Percentiles rank a stretch among this genome's conserved stretches.
phyloP scores from a whole-genome alignment of 1,140 invertebrate species.

The Pristionchus pacificus region DNA sequence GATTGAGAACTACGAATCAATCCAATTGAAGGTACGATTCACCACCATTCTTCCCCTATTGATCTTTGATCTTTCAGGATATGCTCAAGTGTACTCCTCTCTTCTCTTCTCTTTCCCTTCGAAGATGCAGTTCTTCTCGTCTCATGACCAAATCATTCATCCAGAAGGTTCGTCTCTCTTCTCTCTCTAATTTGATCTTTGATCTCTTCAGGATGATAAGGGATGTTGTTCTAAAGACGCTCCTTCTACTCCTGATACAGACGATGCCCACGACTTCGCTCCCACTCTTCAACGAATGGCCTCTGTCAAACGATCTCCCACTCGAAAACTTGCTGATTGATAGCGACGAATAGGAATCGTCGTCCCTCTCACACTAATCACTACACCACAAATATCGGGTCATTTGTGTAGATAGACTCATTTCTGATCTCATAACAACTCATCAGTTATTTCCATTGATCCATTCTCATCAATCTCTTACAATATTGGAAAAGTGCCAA shows the following conservation, averaged over 20 bases:
- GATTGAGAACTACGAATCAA: conserved; percentile 56
- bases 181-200: not conserved
- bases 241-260: too few relatives aligned
- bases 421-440: not conserved
- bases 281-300: not conserved
- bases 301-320: not conserved
- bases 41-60: not conserved
- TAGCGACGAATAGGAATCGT: too few relatives aligned
- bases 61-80: conserved; percentile 27
- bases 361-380: too few relatives aligned
- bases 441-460: not conserved
- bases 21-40: conserved; percentile 41
- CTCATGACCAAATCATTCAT: not conserved
- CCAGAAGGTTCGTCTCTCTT: not conserved
- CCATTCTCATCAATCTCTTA: too few relatives aligned
- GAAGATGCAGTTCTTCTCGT: conserved; percentile 12
- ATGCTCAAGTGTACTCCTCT: conserved; percentile 54
- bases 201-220: not conserved
- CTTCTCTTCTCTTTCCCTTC: conserved; percentile 34
- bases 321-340: too few relatives aligned
- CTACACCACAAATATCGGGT: too few relatives aligned
- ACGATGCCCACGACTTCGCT: not conserved
- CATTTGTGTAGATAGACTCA: too few relatives aligned
- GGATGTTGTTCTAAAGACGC: too few relatives aligned
- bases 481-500: too few relatives aligned